These are phyloP conservation scores for Rhopalosiphum padi DNA, from an alignment of 1,140 invertebrate genomes.

Conservation along the genomic window DNA sequence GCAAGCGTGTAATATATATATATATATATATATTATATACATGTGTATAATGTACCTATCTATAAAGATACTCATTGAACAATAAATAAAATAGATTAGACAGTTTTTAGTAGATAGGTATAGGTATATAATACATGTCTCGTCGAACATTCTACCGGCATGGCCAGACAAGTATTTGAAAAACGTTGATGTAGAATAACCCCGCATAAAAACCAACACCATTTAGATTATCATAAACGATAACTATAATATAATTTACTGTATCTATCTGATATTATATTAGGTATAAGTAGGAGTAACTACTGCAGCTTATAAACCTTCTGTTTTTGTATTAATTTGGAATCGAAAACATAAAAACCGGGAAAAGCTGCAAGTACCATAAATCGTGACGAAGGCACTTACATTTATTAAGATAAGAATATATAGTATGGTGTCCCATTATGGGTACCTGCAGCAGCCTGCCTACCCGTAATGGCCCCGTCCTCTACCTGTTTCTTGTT, in stretches of 20 bases:
- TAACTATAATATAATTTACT: conserved; percentile 1
- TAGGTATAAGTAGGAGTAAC: background rate
- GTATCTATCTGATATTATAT: conserved; percentile 18
- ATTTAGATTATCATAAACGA: conserved; percentile 36
- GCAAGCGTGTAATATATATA: background rate
- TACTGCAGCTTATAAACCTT: background rate
- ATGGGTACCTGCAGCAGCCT: background rate
- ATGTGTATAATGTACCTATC: background rate
- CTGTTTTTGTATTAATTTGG: background rate
- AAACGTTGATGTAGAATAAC: background rate
- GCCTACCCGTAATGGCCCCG: background rate
- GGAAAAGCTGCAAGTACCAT: conserved; percentile 22
- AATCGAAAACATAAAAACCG: conserved; percentile 7
- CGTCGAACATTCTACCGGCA: background rate
- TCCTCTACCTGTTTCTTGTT: conserved; percentile 10
- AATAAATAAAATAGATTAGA: conserved; percentile 46
- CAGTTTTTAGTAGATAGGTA: background rate
- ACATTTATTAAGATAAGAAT: conserved; percentile 44
- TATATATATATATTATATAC: background rate
- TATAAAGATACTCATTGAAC: background rate
- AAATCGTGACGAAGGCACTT: conserved; percentile 34
- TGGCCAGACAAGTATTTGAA: background rate
- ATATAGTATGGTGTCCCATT: conserved; percentile 3
- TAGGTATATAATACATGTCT: background rate
- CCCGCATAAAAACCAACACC: background rate